Evolutionary conservation across 2,888 invertebrate genomes (phyloP), one percentile per base, ranked within the genome.

Genomic region (Platerodrilus igneus): DNA sequence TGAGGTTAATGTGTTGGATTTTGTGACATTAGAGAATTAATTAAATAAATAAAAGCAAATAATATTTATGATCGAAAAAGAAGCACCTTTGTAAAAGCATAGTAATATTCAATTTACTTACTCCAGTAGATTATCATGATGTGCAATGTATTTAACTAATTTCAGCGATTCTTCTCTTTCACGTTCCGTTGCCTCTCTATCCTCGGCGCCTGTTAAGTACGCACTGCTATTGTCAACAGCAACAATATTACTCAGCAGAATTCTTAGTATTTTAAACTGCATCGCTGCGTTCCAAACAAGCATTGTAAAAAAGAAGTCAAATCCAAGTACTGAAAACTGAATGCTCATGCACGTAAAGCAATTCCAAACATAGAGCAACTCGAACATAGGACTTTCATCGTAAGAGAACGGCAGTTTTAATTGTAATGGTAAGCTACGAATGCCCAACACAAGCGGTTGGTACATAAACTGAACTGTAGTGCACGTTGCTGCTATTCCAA

Each of bases 251-350:
- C 11, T 21, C 28, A 36, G 17, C 6, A 28, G 15, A 6, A 16
- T 15, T 9, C 36, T 18, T 9, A 36, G n/a, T 2, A 21, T 36
- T 20, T 36, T 36, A 13, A 36, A 36, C 20, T 36, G 36, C 19
- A 36, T 28, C 1, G 36, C 27, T 16, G 28, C 27, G 28, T 36
- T 36, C 33, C 33, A 33, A 5, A 13, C 13, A 17, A 33, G 33
- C 33, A 33, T 33, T 2, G 33, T 33, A n/a, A 33, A 33, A 8
- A 33, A 25, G 13, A 33, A 33, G n/a, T 33, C 33, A 7, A 33
- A 33, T 2, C 33, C 17, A 4, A 33, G 11, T 1, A 33, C 33
- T 8, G 33, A 33, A 13, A 33, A 33, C 10, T 33, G 33, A 2
- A 33, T 33, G 11, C 17, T 11, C 33, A 33, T 33, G 25, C 33